Conservation (phyloP, 2,888 invertebrate species). For the Drosophila maculinotata region DNA sequence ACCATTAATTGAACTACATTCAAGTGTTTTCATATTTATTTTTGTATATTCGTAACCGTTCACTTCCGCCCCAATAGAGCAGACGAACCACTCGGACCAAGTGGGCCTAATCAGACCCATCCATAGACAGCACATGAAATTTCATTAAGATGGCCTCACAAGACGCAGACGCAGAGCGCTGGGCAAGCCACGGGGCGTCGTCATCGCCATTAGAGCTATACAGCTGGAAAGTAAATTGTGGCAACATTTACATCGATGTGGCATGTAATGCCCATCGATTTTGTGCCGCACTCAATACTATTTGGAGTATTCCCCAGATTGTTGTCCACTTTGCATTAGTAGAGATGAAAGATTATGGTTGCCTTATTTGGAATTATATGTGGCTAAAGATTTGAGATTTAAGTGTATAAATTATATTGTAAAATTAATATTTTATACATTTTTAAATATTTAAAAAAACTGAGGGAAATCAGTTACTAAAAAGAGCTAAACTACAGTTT, state of each 20-base stretch:
- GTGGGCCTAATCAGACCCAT: conserved; percentile 58
- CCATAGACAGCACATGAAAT: conserved; percentile 17
- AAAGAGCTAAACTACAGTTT: no score
- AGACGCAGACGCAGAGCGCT: conserved; percentile 31
- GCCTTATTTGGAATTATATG: no score
- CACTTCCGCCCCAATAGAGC: conserved; percentile 61
- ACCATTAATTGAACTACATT: conserved; percentile 63
- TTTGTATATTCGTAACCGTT: conserved; percentile 53
- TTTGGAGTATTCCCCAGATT: conserved; percentile 12
- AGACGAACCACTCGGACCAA: conserved; percentile 31
- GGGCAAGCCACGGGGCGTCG: conserved; percentile 51
- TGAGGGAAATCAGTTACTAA: no score
- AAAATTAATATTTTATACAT: no score
- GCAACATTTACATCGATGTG: conserved; percentile 48
- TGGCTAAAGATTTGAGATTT: no score
- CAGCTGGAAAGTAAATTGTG: conserved; percentile 71
- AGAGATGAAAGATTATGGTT: no score
- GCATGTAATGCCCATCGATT: conserved; percentile 52
- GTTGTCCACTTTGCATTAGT: not conserved
- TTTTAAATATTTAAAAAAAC: no score
- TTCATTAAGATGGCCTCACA: conserved; percentile 43
- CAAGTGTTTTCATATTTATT: conserved; percentile 10
- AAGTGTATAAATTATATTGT: no score
- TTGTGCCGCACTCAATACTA: conserved; percentile 6
- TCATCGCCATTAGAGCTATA: conserved; percentile 51